phyloP scores from a whole-genome alignment of 2,113 vertebrate species.

The Aramus guarauna region DNA sequence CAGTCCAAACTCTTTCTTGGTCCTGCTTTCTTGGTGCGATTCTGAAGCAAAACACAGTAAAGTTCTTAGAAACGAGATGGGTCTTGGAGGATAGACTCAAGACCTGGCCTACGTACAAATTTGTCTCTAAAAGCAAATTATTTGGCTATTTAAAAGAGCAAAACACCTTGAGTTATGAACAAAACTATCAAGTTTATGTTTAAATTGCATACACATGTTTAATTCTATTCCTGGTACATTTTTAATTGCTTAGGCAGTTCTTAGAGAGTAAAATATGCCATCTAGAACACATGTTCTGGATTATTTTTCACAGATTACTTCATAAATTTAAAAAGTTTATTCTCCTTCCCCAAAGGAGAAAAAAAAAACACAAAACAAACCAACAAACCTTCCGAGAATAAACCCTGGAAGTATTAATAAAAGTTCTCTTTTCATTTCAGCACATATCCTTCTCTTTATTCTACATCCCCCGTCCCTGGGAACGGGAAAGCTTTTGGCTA shows the following conservation, averaged over 20 bases:
- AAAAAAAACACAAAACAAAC: too few species aligned
- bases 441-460: constrained; percentile 60
- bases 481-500: constrained; percentile 15
- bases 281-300: constrained; percentile 34
- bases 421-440: constrained; percentile 37
- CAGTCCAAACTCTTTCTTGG: accelerated
- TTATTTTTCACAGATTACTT: constrained; percentile 42
- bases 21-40: accelerated
- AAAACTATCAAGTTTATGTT: not conserved
- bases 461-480: not conserved
- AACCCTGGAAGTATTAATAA: constrained; percentile 17
- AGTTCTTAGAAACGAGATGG: not conserved
- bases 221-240: constrained; percentile 9
- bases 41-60: not conserved
- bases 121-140: not conserved
- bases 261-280: not conserved
- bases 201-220: not conserved
- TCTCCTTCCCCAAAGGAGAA: not conserved
- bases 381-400: not conserved
- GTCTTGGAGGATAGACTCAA: not conserved
- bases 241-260: constrained; percentile 41
- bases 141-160: not conserved
- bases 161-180: not conserved
- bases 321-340: constrained; percentile 59
- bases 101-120: accelerated